Percentiles rank a stretch among this genome's conserved stretches.
Conservation (phyloP, 1,140 invertebrate species). For the Babylonia areolata region DNA sequence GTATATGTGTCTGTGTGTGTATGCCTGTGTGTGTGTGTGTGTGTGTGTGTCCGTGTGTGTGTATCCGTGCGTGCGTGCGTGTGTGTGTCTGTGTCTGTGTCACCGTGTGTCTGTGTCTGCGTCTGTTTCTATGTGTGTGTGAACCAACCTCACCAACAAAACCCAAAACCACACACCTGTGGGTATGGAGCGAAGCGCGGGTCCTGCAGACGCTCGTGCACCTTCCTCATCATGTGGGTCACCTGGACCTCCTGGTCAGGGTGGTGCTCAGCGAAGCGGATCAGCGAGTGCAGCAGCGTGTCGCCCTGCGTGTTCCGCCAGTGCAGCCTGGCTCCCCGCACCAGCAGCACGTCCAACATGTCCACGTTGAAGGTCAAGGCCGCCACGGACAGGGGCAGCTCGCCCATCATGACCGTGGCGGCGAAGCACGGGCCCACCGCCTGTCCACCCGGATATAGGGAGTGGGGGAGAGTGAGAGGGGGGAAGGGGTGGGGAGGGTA, state of each 20-base stretch:
- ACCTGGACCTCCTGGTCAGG: conserved; percentile 54
- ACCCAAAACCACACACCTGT: background rate
- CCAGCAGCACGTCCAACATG: conserved; percentile 52
- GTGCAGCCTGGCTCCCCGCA: conserved; percentile 36
- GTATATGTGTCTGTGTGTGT: too few relatives aligned
- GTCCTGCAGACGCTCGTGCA: conserved; percentile 33
- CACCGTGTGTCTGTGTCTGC: too few relatives aligned
- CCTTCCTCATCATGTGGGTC: conserved; percentile 43
- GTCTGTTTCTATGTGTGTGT: too few relatives aligned
- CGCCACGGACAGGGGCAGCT: conserved; percentile 59
- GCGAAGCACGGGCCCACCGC: conserved; percentile 55
- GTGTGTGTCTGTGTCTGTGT: too few relatives aligned
- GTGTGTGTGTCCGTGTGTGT: too few relatives aligned
- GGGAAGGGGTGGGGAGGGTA: too few relatives aligned
- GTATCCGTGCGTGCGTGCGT: too few relatives aligned
- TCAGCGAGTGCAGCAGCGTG: conserved; percentile 58
- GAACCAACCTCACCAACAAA: too few relatives aligned
- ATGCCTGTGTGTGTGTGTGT: too few relatives aligned
- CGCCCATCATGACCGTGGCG: conserved; percentile 65
- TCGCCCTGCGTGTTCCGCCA: conserved; percentile 50
- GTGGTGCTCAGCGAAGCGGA: conserved; percentile 56
- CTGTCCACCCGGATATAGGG: background rate
- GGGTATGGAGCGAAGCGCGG: background rate
- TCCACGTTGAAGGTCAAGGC: conserved; percentile 53
- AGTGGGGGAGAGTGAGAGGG: too few relatives aligned